These are phyloP conservation scores for Ericerus pela DNA, from an alignment of 1,140 invertebrate species.

Conservation along the genomic window DNA sequence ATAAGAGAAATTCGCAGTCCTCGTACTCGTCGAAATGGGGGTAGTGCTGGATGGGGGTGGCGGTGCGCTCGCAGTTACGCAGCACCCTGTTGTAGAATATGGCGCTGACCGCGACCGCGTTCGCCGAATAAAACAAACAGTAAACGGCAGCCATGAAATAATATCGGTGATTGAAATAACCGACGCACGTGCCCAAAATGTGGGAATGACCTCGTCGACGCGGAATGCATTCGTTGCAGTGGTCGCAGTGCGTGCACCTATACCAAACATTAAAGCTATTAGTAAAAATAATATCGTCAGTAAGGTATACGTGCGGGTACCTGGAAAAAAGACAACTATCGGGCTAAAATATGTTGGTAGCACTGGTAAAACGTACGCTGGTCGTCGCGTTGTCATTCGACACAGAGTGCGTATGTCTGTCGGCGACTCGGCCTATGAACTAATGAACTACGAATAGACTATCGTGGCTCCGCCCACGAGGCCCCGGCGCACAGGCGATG, in stretches of 20 bases:
- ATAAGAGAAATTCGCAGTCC: background rate
- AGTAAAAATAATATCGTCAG: too few species aligned
- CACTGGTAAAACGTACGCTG: too few species aligned
- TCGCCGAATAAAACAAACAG: background rate
- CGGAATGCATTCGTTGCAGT: background rate
- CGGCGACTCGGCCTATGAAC: too few species aligned
- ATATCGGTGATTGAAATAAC: conserved; percentile 1
- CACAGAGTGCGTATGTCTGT: too few species aligned
- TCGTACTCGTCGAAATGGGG: background rate
- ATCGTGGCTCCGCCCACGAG: too few species aligned
- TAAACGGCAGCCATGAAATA: background rate
- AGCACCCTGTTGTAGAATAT: background rate
- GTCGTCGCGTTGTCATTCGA: too few species aligned
- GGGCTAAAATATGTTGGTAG: too few species aligned
- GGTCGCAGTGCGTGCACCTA: background rate
- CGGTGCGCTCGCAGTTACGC: background rate
- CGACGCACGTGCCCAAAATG: background rate
- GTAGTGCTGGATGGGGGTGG: background rate
- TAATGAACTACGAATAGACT: too few species aligned
- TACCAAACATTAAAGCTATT: too few species aligned
- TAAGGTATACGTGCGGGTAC: too few species aligned
- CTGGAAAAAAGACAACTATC: too few species aligned
- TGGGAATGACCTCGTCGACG: background rate
- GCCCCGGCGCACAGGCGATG: too few species aligned
- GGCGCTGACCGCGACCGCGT: background rate